phyloP scores from a whole-genome alignment of 2,888 invertebrate genomes.

The Molanna angustata region DNA sequence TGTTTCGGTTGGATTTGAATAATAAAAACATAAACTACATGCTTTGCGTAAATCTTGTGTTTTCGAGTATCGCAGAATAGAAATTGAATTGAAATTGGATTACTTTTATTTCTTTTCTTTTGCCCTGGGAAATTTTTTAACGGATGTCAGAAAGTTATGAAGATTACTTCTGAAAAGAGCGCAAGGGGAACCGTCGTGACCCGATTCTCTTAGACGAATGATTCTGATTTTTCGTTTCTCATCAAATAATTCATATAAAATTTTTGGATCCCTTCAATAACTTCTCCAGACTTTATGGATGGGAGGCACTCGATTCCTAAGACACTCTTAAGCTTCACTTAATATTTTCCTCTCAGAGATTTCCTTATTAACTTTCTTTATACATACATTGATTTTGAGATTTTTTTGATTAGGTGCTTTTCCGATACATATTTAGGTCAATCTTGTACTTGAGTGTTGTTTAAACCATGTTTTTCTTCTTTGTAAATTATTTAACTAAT shows the following conservation, averaged over 20 bases:
- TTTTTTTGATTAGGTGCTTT: too few species aligned
- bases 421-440: too few species aligned
- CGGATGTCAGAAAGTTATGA: slow-evolving; percentile 21
- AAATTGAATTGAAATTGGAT: slow-evolving; percentile 23
- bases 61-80: slow-evolving; percentile 8
- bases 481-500: too few species aligned
- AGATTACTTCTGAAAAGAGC: slow-evolving; percentile 13
- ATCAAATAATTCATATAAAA: background rate
- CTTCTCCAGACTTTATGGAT: too few species aligned
- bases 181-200: background rate
- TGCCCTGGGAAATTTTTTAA: slow-evolving; percentile 10
- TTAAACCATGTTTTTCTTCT: too few species aligned
- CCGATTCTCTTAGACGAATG: background rate
- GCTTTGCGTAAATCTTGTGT: slow-evolving; percentile 7
- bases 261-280: too few species aligned
- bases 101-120: slow-evolving; percentile 20
- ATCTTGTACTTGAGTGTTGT: too few species aligned
- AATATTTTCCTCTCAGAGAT: too few species aligned
- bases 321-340: too few species aligned
- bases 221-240: background rate
- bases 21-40: slow-evolving; percentile 14
- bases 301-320: too few species aligned
- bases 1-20: slow-evolving; percentile 10
- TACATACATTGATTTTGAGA: too few species aligned
- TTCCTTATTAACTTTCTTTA: too few species aligned